Evolutionary conservation across 2,113 vertebrate species (phyloP), one percentile per base, ranked within the genome.

Genomic region (Pteropus alecto): DNA sequence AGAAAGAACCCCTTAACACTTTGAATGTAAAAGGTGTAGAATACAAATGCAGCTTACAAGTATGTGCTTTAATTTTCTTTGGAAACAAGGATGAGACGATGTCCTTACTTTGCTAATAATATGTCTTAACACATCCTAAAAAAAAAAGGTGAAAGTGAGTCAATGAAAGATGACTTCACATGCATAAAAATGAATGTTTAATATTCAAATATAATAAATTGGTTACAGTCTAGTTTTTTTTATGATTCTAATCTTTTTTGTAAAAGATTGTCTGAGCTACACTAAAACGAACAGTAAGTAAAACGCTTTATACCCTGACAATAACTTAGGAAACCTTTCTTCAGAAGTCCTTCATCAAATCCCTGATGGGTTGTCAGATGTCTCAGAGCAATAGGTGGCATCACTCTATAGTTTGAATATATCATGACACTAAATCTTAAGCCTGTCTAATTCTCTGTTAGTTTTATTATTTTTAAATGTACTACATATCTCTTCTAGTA

Each of bases 381-480:
- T 70, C 73, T 96, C 16, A 43, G 48, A 91, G 30, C 68, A 87
- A 58, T 63, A 67, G 85, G 58, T 43, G 19, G 14, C 30, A 82
- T 4, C 8, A 30, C n/a, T 61, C 15, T 81, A 28, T 48, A 71
- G 33, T 22, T 76, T 43, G 28, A 68, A 67, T 70, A 41, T 87
- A 33, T 87, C 46, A 0, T 68, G 90, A 94, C 19, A 87, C 51
- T 1, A 61, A 56, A 56, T 89, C 30, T 46, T 60, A 58, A 91
- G 0, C 14, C 46, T 92, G 74, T 78, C 26, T 58, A 82, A 67
- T 96, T 90, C 46, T 86, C 24, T 68, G 77, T 48, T 88, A 56
- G 3, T 63, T 95, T 76, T 68, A 61, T 97, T 94, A 71, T 76
- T 77, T 97, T 97, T 87, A 79, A 19, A 33, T 90, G 30, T 35